Percentiles rank a stretch among this genome's conserved stretches.
phyloP scores from a whole-genome alignment of 2,888 invertebrate genomes.

The Caenorhabditis angaria region DNA sequence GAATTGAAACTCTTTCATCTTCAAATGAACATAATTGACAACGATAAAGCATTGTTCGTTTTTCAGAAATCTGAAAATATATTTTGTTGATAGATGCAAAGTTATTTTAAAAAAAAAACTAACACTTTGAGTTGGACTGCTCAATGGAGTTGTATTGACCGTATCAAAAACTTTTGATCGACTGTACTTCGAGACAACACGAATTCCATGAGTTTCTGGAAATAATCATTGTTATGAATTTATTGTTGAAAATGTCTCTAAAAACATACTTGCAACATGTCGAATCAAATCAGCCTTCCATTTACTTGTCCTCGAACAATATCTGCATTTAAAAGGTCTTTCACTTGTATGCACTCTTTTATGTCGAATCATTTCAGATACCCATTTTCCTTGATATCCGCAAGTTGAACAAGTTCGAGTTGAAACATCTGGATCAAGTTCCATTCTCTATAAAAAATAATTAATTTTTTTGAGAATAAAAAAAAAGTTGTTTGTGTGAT shows the following conservation, averaged over 20 bases:
- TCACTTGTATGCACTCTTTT: slow-evolving; percentile 74
- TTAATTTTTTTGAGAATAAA: too few species aligned
- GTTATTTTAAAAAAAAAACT: background rate
- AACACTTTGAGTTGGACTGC: background rate
- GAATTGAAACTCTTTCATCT: slow-evolving; percentile 57
- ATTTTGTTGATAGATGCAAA: background rate
- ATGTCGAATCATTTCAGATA: slow-evolving; percentile 75
- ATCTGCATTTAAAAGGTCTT: slow-evolving; percentile 74
- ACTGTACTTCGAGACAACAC: slow-evolving; percentile 72
- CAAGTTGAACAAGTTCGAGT: slow-evolving; percentile 71
- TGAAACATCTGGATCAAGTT: slow-evolving; percentile 71
- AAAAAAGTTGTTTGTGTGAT: background rate
- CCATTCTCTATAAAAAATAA: slow-evolving; percentile 51
- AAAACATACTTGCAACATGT: slow-evolving; percentile 73
- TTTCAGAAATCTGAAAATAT: background rate
- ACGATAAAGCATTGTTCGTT: slow-evolving; percentile 29
- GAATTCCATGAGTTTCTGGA: slow-evolving; percentile 73
- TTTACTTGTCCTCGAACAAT: slow-evolving; percentile 74
- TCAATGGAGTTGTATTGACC: background rate
- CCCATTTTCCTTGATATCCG: slow-evolving; percentile 73
- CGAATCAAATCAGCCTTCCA: slow-evolving; percentile 76
- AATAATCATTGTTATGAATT: background rate
- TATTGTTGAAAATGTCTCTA: background rate
- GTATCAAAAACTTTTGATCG: slow-evolving; percentile 70
- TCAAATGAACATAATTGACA: slow-evolving; percentile 48